Percentiles rank a stretch among this genome's conserved stretches.
Conservation (phyloP, 2,888 invertebrate genomes). For the Amphimallon solstitiale region DNA sequence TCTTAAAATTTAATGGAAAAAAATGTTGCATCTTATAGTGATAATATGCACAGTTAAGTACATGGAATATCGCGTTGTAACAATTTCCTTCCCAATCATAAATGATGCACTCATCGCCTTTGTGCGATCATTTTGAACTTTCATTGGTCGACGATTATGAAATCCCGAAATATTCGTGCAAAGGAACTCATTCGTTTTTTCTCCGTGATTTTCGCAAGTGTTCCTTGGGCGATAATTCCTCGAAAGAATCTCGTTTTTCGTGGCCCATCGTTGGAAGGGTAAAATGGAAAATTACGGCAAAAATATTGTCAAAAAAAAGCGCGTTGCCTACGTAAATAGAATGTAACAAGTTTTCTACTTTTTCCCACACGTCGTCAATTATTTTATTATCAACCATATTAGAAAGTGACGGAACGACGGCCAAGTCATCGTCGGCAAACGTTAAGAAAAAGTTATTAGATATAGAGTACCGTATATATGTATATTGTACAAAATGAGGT, state of each 20-base stretch:
- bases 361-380: conserved; percentile 36
- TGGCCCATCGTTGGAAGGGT: not conserved
- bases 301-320: conserved; percentile 5
- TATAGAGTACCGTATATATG: conserved; percentile 56
- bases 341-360: conserved; percentile 17
- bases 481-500: conserved; percentile 66
- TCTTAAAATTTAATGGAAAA: too few species aligned
- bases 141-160: too few species aligned
- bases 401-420: conserved; percentile 28
- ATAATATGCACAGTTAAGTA: too few species aligned
- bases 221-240: conserved; percentile 40
- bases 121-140: too few species aligned
- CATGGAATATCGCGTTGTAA: too few species aligned
- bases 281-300: conserved; percentile 11
- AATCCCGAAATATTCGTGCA: too few species aligned
- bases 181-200: too few species aligned
- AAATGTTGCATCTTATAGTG: too few species aligned
- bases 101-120: too few species aligned
- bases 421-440: conserved; percentile 47
- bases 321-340: conserved; percentile 25
- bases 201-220: conserved; percentile 28
- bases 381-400: conserved; percentile 39
- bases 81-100: too few species aligned
- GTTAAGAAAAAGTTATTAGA: conserved; percentile 62
- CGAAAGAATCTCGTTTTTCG: conserved; percentile 19